Base-by-base conservation (phyloP, 2,113 vertebrate genomes). In the Brienomyrus longianalis region DNA sequence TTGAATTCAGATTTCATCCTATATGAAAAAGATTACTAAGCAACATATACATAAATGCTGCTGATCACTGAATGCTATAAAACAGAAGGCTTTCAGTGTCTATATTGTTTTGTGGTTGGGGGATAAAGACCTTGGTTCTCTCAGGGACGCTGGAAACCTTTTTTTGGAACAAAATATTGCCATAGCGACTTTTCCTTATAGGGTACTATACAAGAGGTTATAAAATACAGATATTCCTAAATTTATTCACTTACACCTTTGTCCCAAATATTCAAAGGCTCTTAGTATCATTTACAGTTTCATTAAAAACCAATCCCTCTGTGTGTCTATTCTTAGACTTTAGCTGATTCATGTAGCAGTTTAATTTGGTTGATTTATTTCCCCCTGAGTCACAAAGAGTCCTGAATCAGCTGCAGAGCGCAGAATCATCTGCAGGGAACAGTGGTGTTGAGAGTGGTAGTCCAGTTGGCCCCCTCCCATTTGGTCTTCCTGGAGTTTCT, bases 351-450 rank as follows among this genome's bases (percentile, higher is more conserved):
- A 92, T 47, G 70, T 59, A 93, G 92, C 87, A 56, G 90, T 31
- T 88, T 92, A 91, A 43, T 88, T 43, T 0, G 91, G 90, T 70
- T 39, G 59, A 91, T 95, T 93, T 91, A 86, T 90, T 93, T 94
- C 93, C 95, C 92, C 93, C 96, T 54, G 54, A 56, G 54, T 56
- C 94, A 94, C 93, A 92, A 15, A 51, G 86, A 92, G 90, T 88
- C 88, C 85, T 93, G 91, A 83, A 91, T 62, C 90, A 87, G 89
- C 45, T 66, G 90, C 92, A 92, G 52, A 5, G 86, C 91, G 19
- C 86, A 93, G 93, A 94, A 95, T 95, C 94, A 95, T 93, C 95
- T 95, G 94, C 93, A 94, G 94, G 91, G 92, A 89, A 31, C 21
- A 39, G 89, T 89, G 91, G 27, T 7, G 15, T 56, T 84, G 70